Percentiles rank a stretch among this genome's conserved stretches.
Evolutionary conservation across 2,888 invertebrate genomes (phyloP).

Genomic region (Neoascia interrupta): DNA sequence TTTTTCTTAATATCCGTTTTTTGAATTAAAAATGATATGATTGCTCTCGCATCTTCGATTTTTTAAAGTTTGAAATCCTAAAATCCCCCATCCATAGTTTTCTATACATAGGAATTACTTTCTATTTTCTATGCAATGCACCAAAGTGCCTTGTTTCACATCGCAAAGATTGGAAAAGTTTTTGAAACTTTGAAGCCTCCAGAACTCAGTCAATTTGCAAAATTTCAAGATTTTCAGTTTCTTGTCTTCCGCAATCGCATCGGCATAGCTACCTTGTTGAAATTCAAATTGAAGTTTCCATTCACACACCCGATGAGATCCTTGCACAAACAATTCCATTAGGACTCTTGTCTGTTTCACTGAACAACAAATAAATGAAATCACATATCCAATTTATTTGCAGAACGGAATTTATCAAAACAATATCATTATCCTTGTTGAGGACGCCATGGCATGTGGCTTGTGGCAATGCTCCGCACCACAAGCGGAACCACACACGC

Average conservation of each 20-base stretch:
- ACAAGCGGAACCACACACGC: constrained; percentile 5
- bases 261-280: no score
- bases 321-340: constrained; percentile 30
- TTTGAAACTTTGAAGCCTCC: constrained; percentile 25
- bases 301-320: constrained; percentile 1
- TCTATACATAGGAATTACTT: no score
- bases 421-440: constrained; percentile 58
- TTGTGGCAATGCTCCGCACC: constrained; percentile 18
- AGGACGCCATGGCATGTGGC: not conserved
- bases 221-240: constrained; percentile 45
- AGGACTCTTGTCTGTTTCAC: constrained; percentile 7
- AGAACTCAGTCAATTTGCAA: constrained; percentile 22
- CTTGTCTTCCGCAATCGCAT: constrained; percentile 31
- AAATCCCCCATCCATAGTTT: no score
- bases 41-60: no score
- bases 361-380: constrained; percentile 57
- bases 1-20: no score
- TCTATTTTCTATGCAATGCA: no score
- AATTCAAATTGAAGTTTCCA: constrained; percentile 21
- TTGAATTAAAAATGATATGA: no score
- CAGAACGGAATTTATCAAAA: constrained; percentile 55
- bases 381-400: constrained; percentile 66
- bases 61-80: no score
- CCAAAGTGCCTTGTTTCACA: constrained; percentile 1
- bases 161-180: constrained; percentile 63